Base-by-base conservation (phyloP, 2,797 vertebrate genomes). In the Melopsittacus undulatus region DNA sequence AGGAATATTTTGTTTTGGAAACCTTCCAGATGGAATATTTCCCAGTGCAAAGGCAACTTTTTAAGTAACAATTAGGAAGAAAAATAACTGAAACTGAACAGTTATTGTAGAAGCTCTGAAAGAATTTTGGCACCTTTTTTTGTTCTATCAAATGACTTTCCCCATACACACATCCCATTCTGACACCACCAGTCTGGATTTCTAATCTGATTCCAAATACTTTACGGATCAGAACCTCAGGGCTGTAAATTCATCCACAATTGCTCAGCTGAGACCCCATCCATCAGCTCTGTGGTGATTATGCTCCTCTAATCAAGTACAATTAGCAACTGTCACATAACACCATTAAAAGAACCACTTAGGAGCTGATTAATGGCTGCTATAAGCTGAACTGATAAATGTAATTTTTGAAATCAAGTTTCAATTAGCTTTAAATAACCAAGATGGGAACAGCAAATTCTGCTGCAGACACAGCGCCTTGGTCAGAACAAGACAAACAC, bases 1-100 rank as follows among this genome's bases (percentile, higher is more conserved):
- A 63, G 56, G 87, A 92, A 70, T 87, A 87, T 62, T 93, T 94
- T 85, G 13, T 36, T 89, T 72, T 90, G 85, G 74, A 90, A 94
- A 29, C n/a, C 22, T 91, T 94, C 85, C 77, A 86, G 61, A n/a
- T n/a, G 19, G 43, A 93, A 57, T 43, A 57, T 23, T 57, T 94
- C 69, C 38, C 59, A 52, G 17, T 15, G 30, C 13, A 57, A 84
- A 92, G n/a, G n/a, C 30, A 89, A 68, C 15, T 73, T 92, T 66
- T 70, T 56, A 77, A 13, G 52, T 79, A 89, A 84, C 23, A 87
- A 89, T 84, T 82, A 67, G n/a, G 36, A 75, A 75, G n/a, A 92
- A 75, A 83, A 88, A 46, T 57, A 93, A 89, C 69, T 77, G 54
- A 92, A 94, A 67, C 54, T 12, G 17, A 96, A 76, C 22, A 84